Conservation (phyloP, 2,797 vertebrate genomes). For the Australoheros facetus region DNA sequence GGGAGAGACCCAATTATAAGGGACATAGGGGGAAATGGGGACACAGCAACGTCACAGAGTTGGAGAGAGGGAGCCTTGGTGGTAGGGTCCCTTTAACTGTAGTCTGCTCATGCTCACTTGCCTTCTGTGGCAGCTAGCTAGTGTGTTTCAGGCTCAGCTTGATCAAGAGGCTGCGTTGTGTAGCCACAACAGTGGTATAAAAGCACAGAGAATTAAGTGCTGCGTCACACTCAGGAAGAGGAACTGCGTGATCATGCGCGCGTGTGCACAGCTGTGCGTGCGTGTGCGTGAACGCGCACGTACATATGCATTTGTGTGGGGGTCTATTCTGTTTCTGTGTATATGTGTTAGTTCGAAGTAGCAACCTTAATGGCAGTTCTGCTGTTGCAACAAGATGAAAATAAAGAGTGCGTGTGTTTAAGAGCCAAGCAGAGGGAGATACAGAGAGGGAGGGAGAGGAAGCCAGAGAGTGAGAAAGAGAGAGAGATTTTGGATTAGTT, state of each 20-base stretch:
- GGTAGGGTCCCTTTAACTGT: conserved; percentile 72
- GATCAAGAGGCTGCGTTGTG: conserved; percentile 84
- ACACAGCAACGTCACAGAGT: conserved; percentile 62
- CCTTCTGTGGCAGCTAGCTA: conserved; percentile 61
- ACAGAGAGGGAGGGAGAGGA: conserved; percentile 81
- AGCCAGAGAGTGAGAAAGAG: conserved; percentile 60
- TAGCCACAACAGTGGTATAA: conserved; percentile 85
- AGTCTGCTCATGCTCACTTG: conserved; percentile 61
- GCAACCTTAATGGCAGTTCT: conserved; percentile 87
- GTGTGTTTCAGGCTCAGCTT: conserved; percentile 81
- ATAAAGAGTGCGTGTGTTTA: conserved; percentile 68
- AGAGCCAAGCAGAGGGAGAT: conserved; percentile 60
- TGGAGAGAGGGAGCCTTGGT: conserved; percentile 30
- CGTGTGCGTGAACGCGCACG: conserved; percentile 35
- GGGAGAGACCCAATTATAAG: conserved; percentile 72
- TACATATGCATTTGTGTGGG: conserved; percentile 31
- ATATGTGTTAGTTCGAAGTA: conserved; percentile 76
- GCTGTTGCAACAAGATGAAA: conserved; percentile 84
- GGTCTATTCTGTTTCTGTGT: conserved; percentile 62
- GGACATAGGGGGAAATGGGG: conserved; percentile 69
- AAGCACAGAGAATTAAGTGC: conserved; percentile 94
- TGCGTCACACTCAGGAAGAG: conserved; percentile 96
- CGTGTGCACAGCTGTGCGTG: conserved; percentile 39
- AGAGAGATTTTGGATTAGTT: conserved; percentile 83
- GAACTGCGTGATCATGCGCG: conserved; percentile 58